These are phyloP conservation scores for Odontothrips loti DNA, from an alignment of 2,888 invertebrate genomes.

Conservation along the genomic window DNA sequence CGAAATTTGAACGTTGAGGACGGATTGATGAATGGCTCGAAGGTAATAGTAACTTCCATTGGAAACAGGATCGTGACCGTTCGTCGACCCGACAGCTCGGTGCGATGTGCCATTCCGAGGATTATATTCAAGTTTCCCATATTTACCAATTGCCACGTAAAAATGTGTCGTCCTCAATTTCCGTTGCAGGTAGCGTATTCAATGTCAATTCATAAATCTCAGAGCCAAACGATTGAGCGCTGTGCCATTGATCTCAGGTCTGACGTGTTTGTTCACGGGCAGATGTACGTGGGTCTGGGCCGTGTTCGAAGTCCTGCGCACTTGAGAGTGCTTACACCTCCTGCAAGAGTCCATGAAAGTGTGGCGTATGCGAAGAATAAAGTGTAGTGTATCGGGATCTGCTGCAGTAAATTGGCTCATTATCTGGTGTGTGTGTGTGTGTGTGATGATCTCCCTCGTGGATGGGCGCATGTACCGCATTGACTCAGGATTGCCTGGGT, in stretches of 20 bases:
- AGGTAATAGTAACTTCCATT: background rate
- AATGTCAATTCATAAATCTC: slow-evolving; percentile 31
- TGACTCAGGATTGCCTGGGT: too few relatives aligned
- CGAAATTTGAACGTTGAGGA: slow-evolving; percentile 30
- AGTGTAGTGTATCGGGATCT: too few relatives aligned
- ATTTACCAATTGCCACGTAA: background rate
- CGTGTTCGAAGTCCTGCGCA: background rate
- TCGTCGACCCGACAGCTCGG: background rate
- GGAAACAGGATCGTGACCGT: background rate
- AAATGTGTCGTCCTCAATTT: background rate
- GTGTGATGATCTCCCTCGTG: too few relatives aligned
- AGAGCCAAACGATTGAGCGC: slow-evolving; percentile 28
- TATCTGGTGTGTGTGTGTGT: too few relatives aligned
- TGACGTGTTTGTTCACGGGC: slow-evolving; percentile 31
- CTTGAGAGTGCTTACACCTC: background rate
- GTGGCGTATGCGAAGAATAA: too few relatives aligned
- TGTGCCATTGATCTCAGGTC: slow-evolving; percentile 7
- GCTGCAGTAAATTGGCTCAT: too few relatives aligned
- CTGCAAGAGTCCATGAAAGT: too few relatives aligned
- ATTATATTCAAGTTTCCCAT: slow-evolving; percentile 18
- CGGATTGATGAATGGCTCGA: slow-evolving; percentile 29
- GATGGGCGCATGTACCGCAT: too few relatives aligned
- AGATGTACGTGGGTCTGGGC: slow-evolving; percentile 28
- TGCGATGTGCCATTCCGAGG: background rate
- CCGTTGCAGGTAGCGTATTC: slow-evolving; percentile 28